Evolutionary conservation across 2,113 vertebrate genomes (phyloP).

Genomic region (Leptocoma aspasia): DNA sequence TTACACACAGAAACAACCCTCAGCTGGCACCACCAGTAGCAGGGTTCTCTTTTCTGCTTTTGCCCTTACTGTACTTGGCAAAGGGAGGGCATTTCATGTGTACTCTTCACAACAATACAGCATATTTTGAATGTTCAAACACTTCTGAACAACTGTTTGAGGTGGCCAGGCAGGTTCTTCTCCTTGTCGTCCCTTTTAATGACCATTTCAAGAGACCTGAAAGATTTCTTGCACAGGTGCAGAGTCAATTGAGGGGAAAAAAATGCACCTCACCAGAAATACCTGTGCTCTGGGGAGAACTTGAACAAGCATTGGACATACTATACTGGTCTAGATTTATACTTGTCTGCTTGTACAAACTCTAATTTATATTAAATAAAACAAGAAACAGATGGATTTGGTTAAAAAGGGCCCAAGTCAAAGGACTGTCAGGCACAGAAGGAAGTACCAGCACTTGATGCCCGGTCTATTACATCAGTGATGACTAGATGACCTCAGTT

Average conservation of each 20-base stretch:
- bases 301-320: background rate
- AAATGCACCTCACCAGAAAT: background rate
- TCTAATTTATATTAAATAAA: background rate
- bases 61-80: background rate
- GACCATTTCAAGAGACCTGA: background rate
- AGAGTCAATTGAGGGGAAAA: background rate
- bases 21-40: background rate
- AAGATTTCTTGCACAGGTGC: background rate
- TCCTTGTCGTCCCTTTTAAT: background rate
- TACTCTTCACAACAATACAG: background rate
- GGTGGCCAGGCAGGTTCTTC: background rate
- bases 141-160: background rate
- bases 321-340: background rate
- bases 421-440: background rate
- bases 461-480: fast-evolving
- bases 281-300: fast-evolving
- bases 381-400: background rate
- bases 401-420: background rate
- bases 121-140: background rate
- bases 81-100: background rate
- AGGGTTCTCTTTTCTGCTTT: background rate
- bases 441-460: background rate
- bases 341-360: background rate
- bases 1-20: background rate
- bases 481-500: background rate